Evolutionary conservation across 2,797 vertebrate species (phyloP).

Genomic region (Nyctalus aviator): DNA sequence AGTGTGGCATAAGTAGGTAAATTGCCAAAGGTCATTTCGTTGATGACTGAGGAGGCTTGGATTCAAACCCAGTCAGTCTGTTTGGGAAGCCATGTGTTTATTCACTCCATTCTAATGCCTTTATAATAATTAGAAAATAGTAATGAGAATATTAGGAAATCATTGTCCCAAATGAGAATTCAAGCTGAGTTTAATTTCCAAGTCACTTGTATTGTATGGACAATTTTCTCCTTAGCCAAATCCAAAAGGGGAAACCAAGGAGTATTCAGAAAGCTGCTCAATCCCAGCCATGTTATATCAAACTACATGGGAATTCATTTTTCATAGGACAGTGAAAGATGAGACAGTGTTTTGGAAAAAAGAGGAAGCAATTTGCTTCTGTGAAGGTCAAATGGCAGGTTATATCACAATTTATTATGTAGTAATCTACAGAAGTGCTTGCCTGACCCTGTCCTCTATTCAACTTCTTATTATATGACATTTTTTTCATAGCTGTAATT

Average conservation of each 20-base stretch:
- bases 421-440: not conserved
- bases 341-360: constrained; percentile 36
- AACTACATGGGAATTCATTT: not conserved
- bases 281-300: constrained; percentile 17
- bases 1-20: not conserved
- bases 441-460: not conserved
- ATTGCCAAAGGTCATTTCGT: not conserved
- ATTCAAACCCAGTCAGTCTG: not conserved
- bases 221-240: constrained; percentile 32
- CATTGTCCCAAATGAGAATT: constrained; percentile 37
- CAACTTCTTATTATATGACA: not conserved
- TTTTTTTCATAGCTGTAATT: not conserved
- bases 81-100: constrained; percentile 1
- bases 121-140: constrained; percentile 52
- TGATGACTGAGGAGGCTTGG: not conserved
- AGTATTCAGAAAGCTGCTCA: not conserved
- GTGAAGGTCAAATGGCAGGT: not conserved
- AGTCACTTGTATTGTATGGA: constrained; percentile 1
- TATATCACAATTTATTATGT: constrained; percentile 33
- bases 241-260: constrained; percentile 9
- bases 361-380: not conserved
- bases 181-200: constrained; percentile 56
- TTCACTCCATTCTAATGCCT: not conserved
- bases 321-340: constrained; percentile 51
- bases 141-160: constrained; percentile 38